Base-by-base conservation (phyloP, 2,113 vertebrate species). In the Anseranas semipalmata region DNA sequence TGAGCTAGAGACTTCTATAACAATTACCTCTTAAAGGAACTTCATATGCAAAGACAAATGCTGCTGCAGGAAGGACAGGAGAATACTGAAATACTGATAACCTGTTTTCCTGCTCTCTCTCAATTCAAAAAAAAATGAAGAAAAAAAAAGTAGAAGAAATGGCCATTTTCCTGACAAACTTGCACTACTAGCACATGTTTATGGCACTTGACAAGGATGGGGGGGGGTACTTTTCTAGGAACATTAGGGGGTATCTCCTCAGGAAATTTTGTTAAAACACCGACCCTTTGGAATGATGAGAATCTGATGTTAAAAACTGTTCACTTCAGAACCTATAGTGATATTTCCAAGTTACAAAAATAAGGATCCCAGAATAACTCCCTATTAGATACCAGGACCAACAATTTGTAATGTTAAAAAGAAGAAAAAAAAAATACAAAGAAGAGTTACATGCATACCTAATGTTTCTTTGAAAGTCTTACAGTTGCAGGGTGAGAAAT, bases 381-480 rank as follows among this genome's bases (percentile, higher is more conserved):
- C 37, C 15, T 33, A 19, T 30, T 41, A 50, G 5, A 19, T 33
- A 84, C 10, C 2, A 83, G 25, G 14, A 62, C 6, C 22, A 68
- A 59, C 43, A 55, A 77, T 45, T 77, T 24, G 18, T 35, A 55
- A 74, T 22, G 46, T 62, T 62, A 77, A 70, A 78, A 80, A 59
- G 7, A 5, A 6, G 1, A 2, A 1, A 4, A 1, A 5, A 50
- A 20, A 32, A 5, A n/a, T n/a, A 35, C 4, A 15, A 19, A 35
- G 15, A 30, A 35, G 20, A 41, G 22, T 41, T 53, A 53, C 10
- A 15, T 12, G 7, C 12, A 33, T 10, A 41, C 52, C 48, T 52
- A 79, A 66, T 4, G n/a, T 55, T 88, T 83, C 72, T 90, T 92
- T 80, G 50, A 86, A 90, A 92, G 68, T 59, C 55, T 35, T 33